phyloP scores from a whole-genome alignment of 2,113 vertebrate species.

The Macquaria australasica region DNA sequence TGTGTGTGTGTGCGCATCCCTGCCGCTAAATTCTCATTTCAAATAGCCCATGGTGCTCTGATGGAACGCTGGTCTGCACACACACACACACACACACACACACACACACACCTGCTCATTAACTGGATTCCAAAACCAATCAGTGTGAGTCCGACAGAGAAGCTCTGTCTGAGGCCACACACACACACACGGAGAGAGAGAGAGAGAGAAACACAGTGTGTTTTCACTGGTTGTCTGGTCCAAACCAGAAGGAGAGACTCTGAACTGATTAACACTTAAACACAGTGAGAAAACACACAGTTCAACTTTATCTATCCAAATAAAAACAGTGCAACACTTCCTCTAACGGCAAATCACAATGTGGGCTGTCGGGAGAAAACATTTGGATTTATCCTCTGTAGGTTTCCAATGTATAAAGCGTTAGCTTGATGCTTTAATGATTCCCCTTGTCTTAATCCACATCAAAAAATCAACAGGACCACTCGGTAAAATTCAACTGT shows the following conservation, averaged over 20 bases:
- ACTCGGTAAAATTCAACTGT: too few relatives aligned
- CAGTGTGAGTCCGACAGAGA: conserved; percentile 63
- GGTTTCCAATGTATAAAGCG: too few relatives aligned
- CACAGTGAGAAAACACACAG: conserved; percentile 13
- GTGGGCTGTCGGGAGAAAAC: too few relatives aligned
- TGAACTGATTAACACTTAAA: conserved; percentile 35
- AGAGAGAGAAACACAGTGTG: too few relatives aligned
- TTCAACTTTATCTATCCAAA: neutral
- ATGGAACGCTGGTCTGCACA: conserved; percentile 53
- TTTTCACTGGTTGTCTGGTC: conserved; percentile 27
- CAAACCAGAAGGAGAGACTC: conserved; percentile 33
- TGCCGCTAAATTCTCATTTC: conserved; percentile 82
- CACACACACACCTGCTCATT: conserved; percentile 74
- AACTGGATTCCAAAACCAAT: conserved; percentile 75
- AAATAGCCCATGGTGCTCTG: conserved; percentile 80
- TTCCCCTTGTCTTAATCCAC: too few relatives aligned
- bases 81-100: conserved; percentile 55
- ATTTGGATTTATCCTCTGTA: too few relatives aligned
- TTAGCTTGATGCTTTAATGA: too few relatives aligned
- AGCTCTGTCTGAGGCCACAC: conserved; percentile 59
- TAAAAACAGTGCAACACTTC: neutral
- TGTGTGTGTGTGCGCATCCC: conserved; percentile 55
- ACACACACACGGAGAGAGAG: too few relatives aligned
- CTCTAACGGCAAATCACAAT: neutral
- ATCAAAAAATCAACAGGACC: too few relatives aligned